Conservation (phyloP, 1,140 invertebrate species). For the Capitella teleta region DNA sequence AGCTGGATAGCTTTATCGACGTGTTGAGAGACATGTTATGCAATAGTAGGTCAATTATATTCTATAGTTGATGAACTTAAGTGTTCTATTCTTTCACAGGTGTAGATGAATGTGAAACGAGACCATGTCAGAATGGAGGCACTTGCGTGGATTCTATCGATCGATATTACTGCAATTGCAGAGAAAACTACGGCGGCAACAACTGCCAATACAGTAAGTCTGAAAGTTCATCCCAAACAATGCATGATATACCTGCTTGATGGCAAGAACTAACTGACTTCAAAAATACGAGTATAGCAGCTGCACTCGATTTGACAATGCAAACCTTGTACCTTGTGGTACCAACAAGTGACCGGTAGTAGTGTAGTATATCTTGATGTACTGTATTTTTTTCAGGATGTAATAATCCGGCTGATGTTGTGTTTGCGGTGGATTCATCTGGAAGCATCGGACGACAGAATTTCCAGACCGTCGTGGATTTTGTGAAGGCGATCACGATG, state of each 20-base stretch:
- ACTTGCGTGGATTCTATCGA: constrained; percentile 7
- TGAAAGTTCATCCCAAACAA: neutral
- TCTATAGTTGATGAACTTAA: no score
- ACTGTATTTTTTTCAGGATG: constrained; percentile 1
- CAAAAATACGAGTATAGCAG: neutral
- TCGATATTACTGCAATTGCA: constrained; percentile 7
- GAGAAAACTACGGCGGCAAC: constrained; percentile 1
- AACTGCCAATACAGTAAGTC: constrained; percentile 8
- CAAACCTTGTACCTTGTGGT: neutral
- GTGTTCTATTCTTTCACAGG: no score
- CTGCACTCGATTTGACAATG: neutral
- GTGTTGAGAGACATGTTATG: no score
- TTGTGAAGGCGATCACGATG: constrained; percentile 12
- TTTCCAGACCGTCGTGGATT: constrained; percentile 27
- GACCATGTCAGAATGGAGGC: constrained; percentile 11
- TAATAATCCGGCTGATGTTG: constrained; percentile 27
- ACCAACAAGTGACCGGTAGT: neutral
- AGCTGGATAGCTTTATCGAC: no score
- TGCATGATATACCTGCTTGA: neutral
- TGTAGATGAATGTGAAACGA: no score
- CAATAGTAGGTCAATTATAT: no score
- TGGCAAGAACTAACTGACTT: neutral
- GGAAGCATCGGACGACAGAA: constrained; percentile 22
- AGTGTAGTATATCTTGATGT: neutral
- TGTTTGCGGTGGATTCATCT: constrained; percentile 34